phyloP scores from a whole-genome alignment of 2,888 invertebrate genomes.

The Nebria salina region DNA sequence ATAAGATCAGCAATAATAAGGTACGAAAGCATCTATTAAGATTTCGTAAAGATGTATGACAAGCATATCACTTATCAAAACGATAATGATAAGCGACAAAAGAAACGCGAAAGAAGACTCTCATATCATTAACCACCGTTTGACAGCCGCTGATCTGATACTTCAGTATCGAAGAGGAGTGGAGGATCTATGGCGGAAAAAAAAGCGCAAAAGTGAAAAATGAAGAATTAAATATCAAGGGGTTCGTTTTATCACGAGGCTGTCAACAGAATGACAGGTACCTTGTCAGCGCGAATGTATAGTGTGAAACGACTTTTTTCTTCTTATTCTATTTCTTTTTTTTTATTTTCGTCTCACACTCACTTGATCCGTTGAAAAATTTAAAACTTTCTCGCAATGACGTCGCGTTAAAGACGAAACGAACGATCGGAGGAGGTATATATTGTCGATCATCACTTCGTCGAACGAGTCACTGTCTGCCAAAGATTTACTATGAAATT shows the following conservation, averaged over 20 bases:
- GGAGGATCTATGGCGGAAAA: not conserved
- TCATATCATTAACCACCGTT: not conserved
- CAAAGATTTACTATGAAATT: no score
- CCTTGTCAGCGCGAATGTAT: not conserved
- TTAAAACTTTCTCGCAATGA: not conserved
- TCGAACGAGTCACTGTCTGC: not conserved
- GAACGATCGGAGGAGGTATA: not conserved
- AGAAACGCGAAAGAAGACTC: not conserved
- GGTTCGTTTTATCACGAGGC: not conserved
- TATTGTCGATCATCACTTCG: not conserved
- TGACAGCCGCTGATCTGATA: slow-evolving; percentile 1
- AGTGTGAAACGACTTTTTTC: no score
- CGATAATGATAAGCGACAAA: not conserved
- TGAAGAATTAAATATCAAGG: not conserved
- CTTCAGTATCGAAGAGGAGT: not conserved
- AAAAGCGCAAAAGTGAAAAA: not conserved
- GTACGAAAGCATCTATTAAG: not conserved
- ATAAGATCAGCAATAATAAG: no score
- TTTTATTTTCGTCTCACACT: not conserved
- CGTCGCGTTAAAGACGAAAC: not conserved
- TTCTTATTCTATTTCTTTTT: not conserved
- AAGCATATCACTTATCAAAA: not conserved
- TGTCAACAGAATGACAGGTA: slow-evolving; percentile 1
- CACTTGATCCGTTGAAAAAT: not conserved
- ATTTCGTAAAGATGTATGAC: not conserved